These are phyloP conservation scores for Galerucella pusilla DNA, from an alignment of 2,888 invertebrate genomes.

Conservation along the genomic window DNA sequence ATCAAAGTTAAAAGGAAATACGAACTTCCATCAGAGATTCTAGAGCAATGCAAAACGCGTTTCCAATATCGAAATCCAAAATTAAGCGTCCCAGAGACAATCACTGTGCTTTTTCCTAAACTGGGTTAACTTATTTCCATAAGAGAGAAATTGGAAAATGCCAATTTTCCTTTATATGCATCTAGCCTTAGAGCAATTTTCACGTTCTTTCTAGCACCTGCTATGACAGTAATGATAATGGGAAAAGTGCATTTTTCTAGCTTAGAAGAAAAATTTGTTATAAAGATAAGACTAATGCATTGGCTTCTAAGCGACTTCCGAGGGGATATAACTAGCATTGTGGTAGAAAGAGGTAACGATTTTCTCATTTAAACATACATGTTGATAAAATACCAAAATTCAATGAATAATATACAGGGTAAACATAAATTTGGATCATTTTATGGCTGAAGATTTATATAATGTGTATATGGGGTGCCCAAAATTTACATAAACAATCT, in stretches of 20 bases:
- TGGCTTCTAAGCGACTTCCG: neutral
- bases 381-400: too few relatives aligned
- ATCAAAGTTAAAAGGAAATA: neutral
- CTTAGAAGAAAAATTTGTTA: slow-evolving; percentile 20
- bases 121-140: slow-evolving; percentile 42
- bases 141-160: slow-evolving; percentile 38
- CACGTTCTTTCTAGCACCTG: slow-evolving; percentile 43
- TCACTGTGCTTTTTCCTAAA: slow-evolving; percentile 29
- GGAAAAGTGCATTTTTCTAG: slow-evolving; percentile 16
- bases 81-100: slow-evolving; percentile 20
- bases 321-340: neutral
- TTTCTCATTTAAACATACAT: too few relatives aligned
- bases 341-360: too few relatives aligned
- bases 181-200: slow-evolving; percentile 29
- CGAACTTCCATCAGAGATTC: neutral
- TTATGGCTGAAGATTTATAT: too few relatives aligned
- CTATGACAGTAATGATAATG: slow-evolving; percentile 14
- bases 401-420: too few relatives aligned
- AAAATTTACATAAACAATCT: too few relatives aligned
- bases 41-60: neutral
- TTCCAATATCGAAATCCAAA: slow-evolving; percentile 15
- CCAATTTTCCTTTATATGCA: slow-evolving; percentile 35
- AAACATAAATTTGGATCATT: too few relatives aligned
- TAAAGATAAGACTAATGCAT: slow-evolving; percentile 24
- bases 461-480: too few relatives aligned